phyloP scores from a whole-genome alignment of 2,888 invertebrate genomes.

The Zaprionus obscuricornis region DNA sequence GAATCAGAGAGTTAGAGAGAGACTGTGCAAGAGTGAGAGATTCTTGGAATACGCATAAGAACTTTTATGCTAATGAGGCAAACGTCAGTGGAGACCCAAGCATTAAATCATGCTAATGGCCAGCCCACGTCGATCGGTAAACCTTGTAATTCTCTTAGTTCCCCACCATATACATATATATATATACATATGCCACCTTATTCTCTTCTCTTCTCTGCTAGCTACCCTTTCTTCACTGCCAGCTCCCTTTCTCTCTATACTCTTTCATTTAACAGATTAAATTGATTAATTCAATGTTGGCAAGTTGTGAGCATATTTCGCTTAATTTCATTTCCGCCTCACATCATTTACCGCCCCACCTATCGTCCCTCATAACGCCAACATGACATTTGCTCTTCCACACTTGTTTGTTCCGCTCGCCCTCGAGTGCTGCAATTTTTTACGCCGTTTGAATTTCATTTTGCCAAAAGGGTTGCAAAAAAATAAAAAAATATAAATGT shows the following conservation, averaged over 20 bases:
- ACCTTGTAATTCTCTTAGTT: background rate
- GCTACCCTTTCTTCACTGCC: background rate
- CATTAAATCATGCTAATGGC: constrained; percentile 71
- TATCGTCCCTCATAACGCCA: too few species aligned
- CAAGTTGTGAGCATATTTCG: constrained; percentile 70
- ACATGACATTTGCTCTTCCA: too few species aligned
- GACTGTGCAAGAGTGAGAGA: constrained; percentile 25
- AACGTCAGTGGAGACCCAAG: background rate
- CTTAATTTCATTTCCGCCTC: constrained; percentile 81
- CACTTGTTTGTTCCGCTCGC: constrained; percentile 75
- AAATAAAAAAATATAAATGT: constrained; percentile 13
- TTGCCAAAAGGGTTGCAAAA: constrained; percentile 73
- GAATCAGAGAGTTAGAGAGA: constrained; percentile 16
- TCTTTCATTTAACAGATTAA: constrained; percentile 80
- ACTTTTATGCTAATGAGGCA: constrained; percentile 69
- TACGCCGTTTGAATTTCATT: constrained; percentile 56
- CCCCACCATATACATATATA: background rate
- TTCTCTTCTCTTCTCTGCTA: too few species aligned
- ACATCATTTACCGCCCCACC: constrained; percentile 16
- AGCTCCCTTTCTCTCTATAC: background rate
- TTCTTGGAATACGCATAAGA: constrained; percentile 68
- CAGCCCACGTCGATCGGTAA: constrained; percentile 36
- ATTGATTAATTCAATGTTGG: constrained; percentile 82
- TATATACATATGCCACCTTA: background rate
- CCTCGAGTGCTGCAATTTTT: constrained; percentile 72